Conservation (phyloP, 2,113 vertebrate species). For the Dromaius novaehollandiae region DNA sequence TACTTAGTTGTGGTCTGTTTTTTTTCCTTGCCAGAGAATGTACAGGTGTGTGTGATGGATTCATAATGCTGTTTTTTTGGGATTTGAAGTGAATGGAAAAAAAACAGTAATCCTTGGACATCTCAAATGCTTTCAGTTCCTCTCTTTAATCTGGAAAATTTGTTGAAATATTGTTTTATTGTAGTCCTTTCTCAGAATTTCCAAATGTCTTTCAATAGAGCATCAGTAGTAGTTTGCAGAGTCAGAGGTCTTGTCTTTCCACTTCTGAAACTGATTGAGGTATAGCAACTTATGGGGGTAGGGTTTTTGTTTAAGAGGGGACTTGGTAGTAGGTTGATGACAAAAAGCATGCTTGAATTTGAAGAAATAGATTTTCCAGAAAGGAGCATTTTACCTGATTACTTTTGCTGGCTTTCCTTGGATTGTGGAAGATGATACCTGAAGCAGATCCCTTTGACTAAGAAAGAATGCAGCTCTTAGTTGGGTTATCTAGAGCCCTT, state of each 20-base stretch:
- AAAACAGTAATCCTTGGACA: not conserved
- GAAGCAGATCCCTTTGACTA: not conserved
- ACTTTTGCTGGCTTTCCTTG: not conserved
- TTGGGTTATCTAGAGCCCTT: not conserved
- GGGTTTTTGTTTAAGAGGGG: not conserved
- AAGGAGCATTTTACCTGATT: not conserved
- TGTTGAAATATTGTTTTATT: not conserved
- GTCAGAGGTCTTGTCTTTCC: not conserved
- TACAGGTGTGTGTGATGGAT: not conserved
- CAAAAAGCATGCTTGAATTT: not conserved
- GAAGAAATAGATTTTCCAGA: not conserved
- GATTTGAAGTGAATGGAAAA: not conserved
- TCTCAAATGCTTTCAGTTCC: not conserved
- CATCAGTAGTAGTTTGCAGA: not conserved
- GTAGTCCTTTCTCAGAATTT: not conserved
- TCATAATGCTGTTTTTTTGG: rapidly evolving
- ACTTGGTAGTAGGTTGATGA: not conserved
- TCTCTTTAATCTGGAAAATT: not conserved
- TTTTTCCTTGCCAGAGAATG: not conserved
- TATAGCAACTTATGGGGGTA: not conserved
- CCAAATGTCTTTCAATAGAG: not conserved
- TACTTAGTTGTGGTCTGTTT: not conserved
- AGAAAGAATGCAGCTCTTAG: not conserved
- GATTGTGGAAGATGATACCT: not conserved
- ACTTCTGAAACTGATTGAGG: not conserved